Evolutionary conservation across 2,888 invertebrate species (phyloP), one percentile per base, ranked within the genome.

Genomic region (Heteromurus nitidus): DNA sequence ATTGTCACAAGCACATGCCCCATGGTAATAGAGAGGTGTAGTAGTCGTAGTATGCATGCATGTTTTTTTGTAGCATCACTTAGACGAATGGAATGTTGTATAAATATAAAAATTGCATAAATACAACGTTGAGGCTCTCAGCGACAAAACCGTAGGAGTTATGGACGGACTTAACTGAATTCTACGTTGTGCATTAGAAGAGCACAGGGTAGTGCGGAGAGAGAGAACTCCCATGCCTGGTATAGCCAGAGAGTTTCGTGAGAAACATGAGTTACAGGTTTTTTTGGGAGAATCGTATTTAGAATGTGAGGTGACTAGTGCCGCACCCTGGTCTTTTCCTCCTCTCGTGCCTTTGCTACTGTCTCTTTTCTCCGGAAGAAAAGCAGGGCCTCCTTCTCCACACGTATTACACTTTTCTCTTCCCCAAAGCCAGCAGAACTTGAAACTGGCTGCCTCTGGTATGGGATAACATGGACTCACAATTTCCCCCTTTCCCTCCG

Each of bases 321-420:
- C 74, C 74, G 74, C 74, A 75, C 74, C 74, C 74, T 75, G 55
- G 55, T 31, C 67, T 67, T 55, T 36, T 67, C 55, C 65, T 67
- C 65, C 74, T 75, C 74, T 64, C 44, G 9, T 64, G 13, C 9
- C 44, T 42, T 64, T 20, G 22, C 64, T 42, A 64, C 64, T 64
- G 31, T 30, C 42, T 60, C 30, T 64, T 64, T 64, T 42, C 42
- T 42, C 64, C 22, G 42, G 42, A 42, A 36, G 60, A 64, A 36
- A 64, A 64, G 28, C 30, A 60, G 2, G 26, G 55, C n/a, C n/a
- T n/a, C n/a, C n/a, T n/a, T n/a, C n/a, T n/a, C n/a, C n/a, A n/a
- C n/a, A n/a, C n/a, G n/a, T n/a, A n/a, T n/a, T n/a, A n/a, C n/a
- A n/a, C n/a, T n/a, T n/a, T n/a, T n/a, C n/a, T n/a, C n/a, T n/a